A percentile compares a stretch with the other conserved stretches of the same genome.
These are phyloP conservation scores for Antheraea yamamai DNA, from an alignment of 2,888 invertebrate species.

Conservation along the genomic window DNA sequence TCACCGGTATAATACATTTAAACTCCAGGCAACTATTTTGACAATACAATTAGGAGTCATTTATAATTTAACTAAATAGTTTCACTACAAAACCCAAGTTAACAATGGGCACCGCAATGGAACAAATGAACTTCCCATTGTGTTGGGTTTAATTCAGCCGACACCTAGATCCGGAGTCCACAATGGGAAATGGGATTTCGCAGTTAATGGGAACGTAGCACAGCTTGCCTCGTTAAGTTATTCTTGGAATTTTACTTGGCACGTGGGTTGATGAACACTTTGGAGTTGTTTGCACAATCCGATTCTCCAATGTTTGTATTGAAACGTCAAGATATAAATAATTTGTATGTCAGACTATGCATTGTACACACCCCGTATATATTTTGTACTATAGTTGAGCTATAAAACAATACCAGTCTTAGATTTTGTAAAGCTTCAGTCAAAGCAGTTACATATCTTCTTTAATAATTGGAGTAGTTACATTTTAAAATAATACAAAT, in stretches of 20 bases:
- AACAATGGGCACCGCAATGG: slow-evolving; percentile 34
- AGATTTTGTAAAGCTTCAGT: too few species aligned
- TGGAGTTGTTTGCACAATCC: slow-evolving; percentile 2
- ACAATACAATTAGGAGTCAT: neutral
- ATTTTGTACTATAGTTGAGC: too few species aligned
- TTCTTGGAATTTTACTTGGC: slow-evolving; percentile 29
- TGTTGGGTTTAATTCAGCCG: slow-evolving; percentile 42
- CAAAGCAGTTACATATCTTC: too few species aligned
- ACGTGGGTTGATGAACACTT: slow-evolving; percentile 13
- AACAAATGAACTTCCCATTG: slow-evolving; percentile 40
- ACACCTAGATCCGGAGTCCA: slow-evolving; percentile 35
- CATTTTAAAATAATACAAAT: too few species aligned
- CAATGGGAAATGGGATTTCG: slow-evolving; percentile 37
- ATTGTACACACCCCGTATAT: neutral
- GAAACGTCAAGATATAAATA: neutral
- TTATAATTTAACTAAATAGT: slow-evolving; percentile 17
- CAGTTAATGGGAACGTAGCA: slow-evolving; percentile 39
- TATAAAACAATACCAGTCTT: too few species aligned
- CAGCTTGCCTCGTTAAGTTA: slow-evolving; percentile 37
- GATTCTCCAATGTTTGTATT: neutral
- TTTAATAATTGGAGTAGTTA: too few species aligned
- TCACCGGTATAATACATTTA: neutral
- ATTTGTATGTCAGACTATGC: neutral
- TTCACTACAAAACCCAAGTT: slow-evolving; percentile 16
- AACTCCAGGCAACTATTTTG: neutral